Evolutionary conservation across 2,797 vertebrate species (phyloP).

Genomic region (Neosalanx taihuensis): DNA sequence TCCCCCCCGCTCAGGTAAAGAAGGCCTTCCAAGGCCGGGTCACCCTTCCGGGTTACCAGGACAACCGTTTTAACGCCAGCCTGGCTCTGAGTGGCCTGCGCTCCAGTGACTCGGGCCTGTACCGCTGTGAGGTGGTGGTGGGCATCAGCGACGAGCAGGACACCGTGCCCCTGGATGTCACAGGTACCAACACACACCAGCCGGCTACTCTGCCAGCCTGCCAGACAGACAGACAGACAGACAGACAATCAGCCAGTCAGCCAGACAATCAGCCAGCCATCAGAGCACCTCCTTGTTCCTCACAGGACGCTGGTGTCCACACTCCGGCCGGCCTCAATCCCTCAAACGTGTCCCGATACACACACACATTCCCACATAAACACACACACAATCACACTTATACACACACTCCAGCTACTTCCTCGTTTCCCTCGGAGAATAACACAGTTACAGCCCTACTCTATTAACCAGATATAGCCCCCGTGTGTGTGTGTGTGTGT

Average conservation of each 20-base stretch:
- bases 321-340: constrained; percentile 11
- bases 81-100: constrained; percentile 79
- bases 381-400: background rate
- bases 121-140: constrained; percentile 92
- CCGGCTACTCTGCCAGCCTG: no score
- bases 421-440: constrained; percentile 15
- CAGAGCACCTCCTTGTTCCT: no score
- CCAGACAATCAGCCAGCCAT: no score
- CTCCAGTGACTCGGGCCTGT: constrained; percentile 89
- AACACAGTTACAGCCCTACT: constrained; percentile 13
- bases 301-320: background rate
- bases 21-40: constrained; percentile 89
- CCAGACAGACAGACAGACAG: no score
- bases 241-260: no score
- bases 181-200: constrained; percentile 70
- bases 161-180: constrained; percentile 89
- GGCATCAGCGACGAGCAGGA: constrained; percentile 94
- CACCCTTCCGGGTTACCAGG: constrained; percentile 80
- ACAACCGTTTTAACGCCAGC: constrained; percentile 84
- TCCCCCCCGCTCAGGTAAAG: constrained; percentile 67
- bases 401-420: background rate
- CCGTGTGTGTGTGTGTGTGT: background rate
- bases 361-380: background rate
- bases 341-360: constrained; percentile 4
- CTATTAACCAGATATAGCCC: constrained; percentile 11